Base-by-base conservation (phyloP, 2,888 invertebrate species). In the Sialis lutaria region DNA sequence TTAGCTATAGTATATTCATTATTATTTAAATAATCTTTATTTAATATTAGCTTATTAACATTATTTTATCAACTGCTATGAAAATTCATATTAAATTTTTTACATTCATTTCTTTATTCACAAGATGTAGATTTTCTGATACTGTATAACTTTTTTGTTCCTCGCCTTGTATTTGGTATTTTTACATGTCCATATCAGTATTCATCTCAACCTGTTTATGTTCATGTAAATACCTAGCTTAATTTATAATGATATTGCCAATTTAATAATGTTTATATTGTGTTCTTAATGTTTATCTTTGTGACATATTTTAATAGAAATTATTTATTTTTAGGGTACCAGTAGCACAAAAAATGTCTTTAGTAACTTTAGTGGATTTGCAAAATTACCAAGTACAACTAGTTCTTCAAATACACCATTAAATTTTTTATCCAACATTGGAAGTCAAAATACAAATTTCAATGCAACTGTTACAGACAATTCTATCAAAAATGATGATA, bases 311-410 rank as follows among this genome's bases (percentile, higher is more conserved):
- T 42, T 9, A 42, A 42, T 12, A 4, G 2, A 40, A 45, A 6
- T 2, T 35, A 22, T 6, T 40, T 49, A 42, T 44, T 56, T 59
- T 49, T 48, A 67, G 67, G 50, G 48, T 50, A 57, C 55, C 37
- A 63, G 57, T 12, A 35, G 69, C 49, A 67, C 67, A 46, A 74
- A 71, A 60, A 75, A 73, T 61, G 74, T 77, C 34, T 86, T 86
- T 60, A 77, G 77, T 58, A 72, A 74, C 42, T 85, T 86, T 64
- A 70, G 76, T 49, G 78, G 79, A 48, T 78, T 79, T 56, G 62
- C 70, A 51, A 77, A 77, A 62, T 55, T 72, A 39, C 47, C 53
- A 39, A 45, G 51, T 34, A 59, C 64, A 50, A 65, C 69, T 46
- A 54, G 60, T 6, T 42, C 61, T 3, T 46, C 61, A 12, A 42